phyloP scores from a whole-genome alignment of 2,797 vertebrate species.

The Phataginus tricuspis region DNA sequence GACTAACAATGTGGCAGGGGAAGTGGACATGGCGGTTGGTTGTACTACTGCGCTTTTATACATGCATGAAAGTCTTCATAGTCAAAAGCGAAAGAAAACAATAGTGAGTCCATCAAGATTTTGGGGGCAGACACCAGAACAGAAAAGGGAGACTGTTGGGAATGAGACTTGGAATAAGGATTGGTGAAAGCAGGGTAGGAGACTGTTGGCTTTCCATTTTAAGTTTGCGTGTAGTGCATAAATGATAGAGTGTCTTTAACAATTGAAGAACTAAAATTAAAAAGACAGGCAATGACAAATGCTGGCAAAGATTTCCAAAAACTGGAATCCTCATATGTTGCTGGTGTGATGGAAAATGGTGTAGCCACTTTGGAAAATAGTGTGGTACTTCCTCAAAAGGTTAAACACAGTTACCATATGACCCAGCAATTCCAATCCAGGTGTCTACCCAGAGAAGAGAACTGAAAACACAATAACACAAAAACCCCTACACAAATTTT shows the following conservation, averaged over 20 bases:
- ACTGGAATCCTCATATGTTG: not conserved
- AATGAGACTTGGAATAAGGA: not conserved
- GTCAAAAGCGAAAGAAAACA: not conserved
- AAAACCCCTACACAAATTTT: not conserved
- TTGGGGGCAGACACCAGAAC: not conserved
- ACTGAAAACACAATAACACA: not conserved
- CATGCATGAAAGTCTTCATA: not conserved
- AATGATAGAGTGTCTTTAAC: not conserved
- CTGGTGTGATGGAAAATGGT: not conserved
- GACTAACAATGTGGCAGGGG: not conserved
- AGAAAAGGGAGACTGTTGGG: not conserved
- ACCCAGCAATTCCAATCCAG: not conserved
- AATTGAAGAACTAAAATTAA: conserved; percentile 3
- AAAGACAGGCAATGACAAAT: not conserved
- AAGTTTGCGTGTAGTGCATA: not conserved
- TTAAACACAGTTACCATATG: not conserved
- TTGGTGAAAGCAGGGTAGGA: not conserved
- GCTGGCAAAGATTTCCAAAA: not conserved
- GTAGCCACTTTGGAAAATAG: not conserved
- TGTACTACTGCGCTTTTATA: not conserved
- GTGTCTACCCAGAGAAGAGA: not conserved
- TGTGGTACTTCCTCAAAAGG: not conserved
- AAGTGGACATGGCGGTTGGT: not conserved
- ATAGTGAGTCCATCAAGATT: conserved; percentile 5
- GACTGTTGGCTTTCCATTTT: not conserved